Evolutionary conservation across 1,140 invertebrate genomes (phyloP), one percentile per base, ranked within the genome.

Genomic region (Colletes latitarsis): DNA sequence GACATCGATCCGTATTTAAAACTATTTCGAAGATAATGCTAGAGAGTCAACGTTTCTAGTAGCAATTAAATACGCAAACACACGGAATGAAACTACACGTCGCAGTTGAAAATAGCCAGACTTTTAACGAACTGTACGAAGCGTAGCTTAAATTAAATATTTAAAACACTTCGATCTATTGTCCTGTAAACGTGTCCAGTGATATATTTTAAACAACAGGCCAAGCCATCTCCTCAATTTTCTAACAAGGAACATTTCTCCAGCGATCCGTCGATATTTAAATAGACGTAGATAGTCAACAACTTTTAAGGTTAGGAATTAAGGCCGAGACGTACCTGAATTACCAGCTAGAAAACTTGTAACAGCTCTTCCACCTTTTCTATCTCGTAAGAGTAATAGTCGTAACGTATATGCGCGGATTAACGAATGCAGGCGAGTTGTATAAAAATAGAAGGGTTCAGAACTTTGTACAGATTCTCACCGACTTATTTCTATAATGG

Each of bases 381-480:
- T 5, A 64, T 52, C 15, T 17, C n/a, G 6, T 72, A 60, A 72
- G 14, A 17, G 9, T 41, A 30, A 73, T 39, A 73, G 15, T 49
- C 1, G 17, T 64, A 64, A 57, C 17, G 8, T 15, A 6, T 43
- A 43, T 75, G 0, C 2, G 6, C 49, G 6, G 0, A 55, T 8
- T 15, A 55, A n/a, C 14, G 6, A 75, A 41, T 43, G 53, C n/a
- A 19, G 9, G 8, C n/a, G 30, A 66, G 43, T 57, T 49, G 30
- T 67, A 67, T 6, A 67, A 76, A 76, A 76, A 57, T 58, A 76
- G 8, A 68, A 77, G 8, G 53, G 14, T 5, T 76, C 3, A 9
- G 12, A 10, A 21, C 58, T 70, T 63, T 78, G 41, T 78, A 77
- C 74, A 70, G 14, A 43, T 21, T 10, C 30, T 12, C 17, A 69